Percentiles rank a stretch among this genome's conserved stretches.
Evolutionary conservation across 2,797 vertebrate species (phyloP).

Genomic region (Graptemys geographica): DNA sequence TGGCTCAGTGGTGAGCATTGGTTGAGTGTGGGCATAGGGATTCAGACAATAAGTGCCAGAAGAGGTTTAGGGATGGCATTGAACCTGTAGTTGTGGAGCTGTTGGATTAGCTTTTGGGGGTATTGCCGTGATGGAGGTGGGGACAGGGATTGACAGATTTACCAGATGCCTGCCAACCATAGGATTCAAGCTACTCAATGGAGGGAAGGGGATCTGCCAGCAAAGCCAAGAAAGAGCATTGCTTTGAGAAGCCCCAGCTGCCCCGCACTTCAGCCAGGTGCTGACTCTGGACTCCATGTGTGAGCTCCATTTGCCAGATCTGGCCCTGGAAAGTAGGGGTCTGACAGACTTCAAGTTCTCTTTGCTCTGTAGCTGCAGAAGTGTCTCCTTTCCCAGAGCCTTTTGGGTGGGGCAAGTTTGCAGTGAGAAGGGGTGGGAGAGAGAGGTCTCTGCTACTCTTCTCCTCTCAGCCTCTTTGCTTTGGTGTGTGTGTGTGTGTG

Average conservation of each 20-base stretch:
- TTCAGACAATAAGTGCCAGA: background rate
- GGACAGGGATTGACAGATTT: constrained; percentile 59
- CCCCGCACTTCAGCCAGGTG: background rate
- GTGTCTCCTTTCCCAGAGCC: background rate
- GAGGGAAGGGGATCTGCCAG: background rate
- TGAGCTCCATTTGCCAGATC: background rate
- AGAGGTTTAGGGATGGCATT: background rate
- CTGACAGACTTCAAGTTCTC: background rate
- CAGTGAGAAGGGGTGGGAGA: background rate
- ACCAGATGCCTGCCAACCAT: constrained; percentile 40
- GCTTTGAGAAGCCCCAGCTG: constrained; percentile 55
- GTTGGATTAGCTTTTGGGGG: constrained; percentile 47
- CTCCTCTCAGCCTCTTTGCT: accelerated
- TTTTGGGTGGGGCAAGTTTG: background rate
- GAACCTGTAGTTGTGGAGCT: constrained; percentile 6
- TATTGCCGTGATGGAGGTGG: constrained; percentile 47
- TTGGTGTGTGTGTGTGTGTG: background rate
- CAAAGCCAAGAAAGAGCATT: constrained; percentile 13
- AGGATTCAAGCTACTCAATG: constrained; percentile 61
- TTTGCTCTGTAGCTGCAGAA: background rate
- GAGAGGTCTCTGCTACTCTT: background rate
- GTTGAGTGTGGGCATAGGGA: accelerated
- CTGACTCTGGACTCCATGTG: background rate
- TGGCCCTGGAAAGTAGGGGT: background rate
- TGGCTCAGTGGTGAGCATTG: background rate